Evolutionary conservation across 2,888 invertebrate species (phyloP), one percentile per base, ranked within the genome.

Genomic region (Minunthozetes semirufus): DNA sequence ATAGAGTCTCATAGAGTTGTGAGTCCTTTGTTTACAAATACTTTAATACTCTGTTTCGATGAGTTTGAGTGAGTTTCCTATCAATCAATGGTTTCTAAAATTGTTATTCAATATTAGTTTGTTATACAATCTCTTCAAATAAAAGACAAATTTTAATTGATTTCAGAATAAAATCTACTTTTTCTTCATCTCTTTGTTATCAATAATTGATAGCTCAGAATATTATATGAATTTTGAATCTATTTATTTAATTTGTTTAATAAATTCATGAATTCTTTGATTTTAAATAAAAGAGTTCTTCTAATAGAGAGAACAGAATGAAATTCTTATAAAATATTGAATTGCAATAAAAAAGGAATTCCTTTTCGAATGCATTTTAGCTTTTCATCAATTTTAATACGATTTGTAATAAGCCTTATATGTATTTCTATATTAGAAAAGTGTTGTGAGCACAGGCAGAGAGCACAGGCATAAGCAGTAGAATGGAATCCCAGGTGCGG

Each of bases 381-480:
- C 33, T 63, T 63, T 63, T 68, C 42, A 68, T 68, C 68, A 42
- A 68, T 68, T 68, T 68, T 68, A 68, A 68, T 68, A 68, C 68
- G 38, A 68, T 68, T 68, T 68, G 42, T 68, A 68, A 68, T 68
- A 68, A 68, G 68, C 42, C 42, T 22, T 68, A 29, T 68, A 61
- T 61, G 25, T 27, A 29, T 29, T 25, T 61, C 19, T 61, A 25
- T 53, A 53, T 19, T 53, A n/a, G 9, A 53, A 11, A 56, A 56
- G 56, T 22, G 19, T 19, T 56, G 22, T 11, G 50, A 50, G 17
- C 50, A 56, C 22, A 11, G n/a, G 56, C 56, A 56, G 22, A 56
- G 56, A 56, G 56, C 22, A 2, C 22, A 15, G 29, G 33, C n/a
- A 53, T 2, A 19, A 19, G 48, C 48, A 48, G 5, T 48, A 22